Base-by-base conservation (phyloP, 2,888 invertebrate genomes). In the Hoplodrina blanda region DNA sequence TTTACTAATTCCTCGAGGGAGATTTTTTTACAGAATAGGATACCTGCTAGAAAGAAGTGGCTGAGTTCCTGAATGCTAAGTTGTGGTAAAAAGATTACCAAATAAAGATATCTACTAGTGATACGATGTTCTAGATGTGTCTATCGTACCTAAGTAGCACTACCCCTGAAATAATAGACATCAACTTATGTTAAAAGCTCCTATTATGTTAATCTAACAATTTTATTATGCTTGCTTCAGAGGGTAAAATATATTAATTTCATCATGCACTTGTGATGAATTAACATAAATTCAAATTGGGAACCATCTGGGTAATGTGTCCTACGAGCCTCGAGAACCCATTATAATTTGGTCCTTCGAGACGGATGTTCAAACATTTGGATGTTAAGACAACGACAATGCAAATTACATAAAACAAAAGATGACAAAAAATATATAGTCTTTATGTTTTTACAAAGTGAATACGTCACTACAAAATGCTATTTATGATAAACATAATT, bases 401-500 rank as follows among this genome's bases (percentile, higher is more conserved):
- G 15, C 3, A 8, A 69, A 54, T 59, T 25, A n/a, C 4, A 56
- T 17, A 52, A 71, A 30, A 74, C 50, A 50, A 72, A 66, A 20
- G 19, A 50, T 30, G 11, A 19, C 15, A 6, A 6, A 56, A 62
- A 20, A 33, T 33, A 7, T 8, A 1, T 8, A 37, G 0, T 0
- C 8, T 37, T 37, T 37, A 8, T 25, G 25, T 37, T 37, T 8
- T 37, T 37, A 7, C 1, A 52, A 56, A 63, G 37, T 64, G 69
- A 61, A 80, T 53, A 76, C 63, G 76, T 67, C 56, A 49, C 62
- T 53, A 67, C 60, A 75, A 66, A 78, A 78, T 67, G 76, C 67
- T 69, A 76, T 69, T 76, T 79, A 80, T 79, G 69, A 71, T 81
- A 81, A 81, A 78, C 65, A 81, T 71, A 77, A 81, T 81, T 77